These are phyloP conservation scores for Holothuria scabra DNA, from an alignment of 53 echinoderm and acorn worm species.

Conservation along the genomic window DNA sequence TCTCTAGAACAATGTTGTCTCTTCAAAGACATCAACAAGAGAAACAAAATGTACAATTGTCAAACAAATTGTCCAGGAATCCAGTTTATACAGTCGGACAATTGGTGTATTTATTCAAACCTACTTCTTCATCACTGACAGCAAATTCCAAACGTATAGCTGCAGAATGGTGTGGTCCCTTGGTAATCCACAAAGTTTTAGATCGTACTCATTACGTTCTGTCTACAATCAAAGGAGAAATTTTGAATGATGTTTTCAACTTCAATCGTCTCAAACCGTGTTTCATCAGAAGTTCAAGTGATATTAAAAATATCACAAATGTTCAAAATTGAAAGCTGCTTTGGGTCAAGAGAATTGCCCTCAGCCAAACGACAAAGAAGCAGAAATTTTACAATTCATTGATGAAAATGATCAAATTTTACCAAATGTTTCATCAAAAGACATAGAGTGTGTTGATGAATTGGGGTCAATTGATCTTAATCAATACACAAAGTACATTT, in stretches of 20 bases:
- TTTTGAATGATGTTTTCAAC: conserved; percentile 47
- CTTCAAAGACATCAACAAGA: conserved; percentile 23
- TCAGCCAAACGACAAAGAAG: too few species aligned
- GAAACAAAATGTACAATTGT: not conserved
- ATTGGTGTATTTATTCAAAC: not conserved
- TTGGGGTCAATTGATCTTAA: too few species aligned
- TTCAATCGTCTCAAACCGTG: conserved; percentile 54
- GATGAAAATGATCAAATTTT: too few species aligned
- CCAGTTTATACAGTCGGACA: not conserved
- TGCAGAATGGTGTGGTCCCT: too few species aligned
- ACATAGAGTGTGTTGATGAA: too few species aligned
- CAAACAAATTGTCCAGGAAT: not conserved
- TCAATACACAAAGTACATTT: too few species aligned
- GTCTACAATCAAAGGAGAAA: conserved; percentile 44
- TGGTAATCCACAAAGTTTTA: conserved; percentile 18
- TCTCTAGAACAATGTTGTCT: conserved; percentile 8
- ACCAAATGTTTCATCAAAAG: too few species aligned
- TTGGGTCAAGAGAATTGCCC: too few species aligned
- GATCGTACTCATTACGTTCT: conserved; percentile 22
- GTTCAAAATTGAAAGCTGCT: not conserved
- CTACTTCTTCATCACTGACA: not conserved
- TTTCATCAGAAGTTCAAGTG: conserved; percentile 35
- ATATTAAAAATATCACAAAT: not conserved
- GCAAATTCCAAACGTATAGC: conserved; percentile 4
- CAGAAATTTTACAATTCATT: too few species aligned